Conservation (phyloP, 2,888 invertebrate species). For the Cetonia aurata region DNA sequence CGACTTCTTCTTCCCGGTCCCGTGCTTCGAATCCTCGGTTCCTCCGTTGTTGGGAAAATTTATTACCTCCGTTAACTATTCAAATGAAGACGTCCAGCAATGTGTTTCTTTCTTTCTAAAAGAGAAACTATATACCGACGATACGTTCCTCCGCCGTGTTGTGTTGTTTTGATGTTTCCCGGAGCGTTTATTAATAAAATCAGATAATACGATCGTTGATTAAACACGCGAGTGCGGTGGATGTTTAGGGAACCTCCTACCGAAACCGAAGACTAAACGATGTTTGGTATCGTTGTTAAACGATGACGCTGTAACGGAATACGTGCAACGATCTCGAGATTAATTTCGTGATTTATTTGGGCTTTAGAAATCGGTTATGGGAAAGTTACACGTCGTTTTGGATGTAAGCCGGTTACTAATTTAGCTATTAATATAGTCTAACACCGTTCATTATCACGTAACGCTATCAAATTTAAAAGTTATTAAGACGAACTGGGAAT, state of each 20-base stretch:
- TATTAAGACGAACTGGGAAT: too few species aligned
- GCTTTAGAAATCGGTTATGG: not conserved
- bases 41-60: not conserved
- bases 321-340: constrained; percentile 2
- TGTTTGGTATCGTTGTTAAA: not conserved
- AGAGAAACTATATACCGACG: constrained; percentile 28
- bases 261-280: not conserved
- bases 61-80: constrained; percentile 7
- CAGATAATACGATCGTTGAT: constrained; percentile 10
- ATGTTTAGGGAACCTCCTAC: constrained; percentile 5
- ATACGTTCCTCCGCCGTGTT: not conserved
- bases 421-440: too few species aligned
- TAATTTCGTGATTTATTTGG: constrained; percentile 18
- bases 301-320: constrained; percentile 11
- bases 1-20: constrained; percentile 22
- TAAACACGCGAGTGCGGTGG: constrained; percentile 5
- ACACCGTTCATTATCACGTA: too few species aligned
- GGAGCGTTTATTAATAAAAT: constrained; percentile 21
- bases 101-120: constrained; percentile 15
- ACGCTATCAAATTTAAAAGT: too few species aligned
- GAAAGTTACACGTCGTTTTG: too few species aligned
- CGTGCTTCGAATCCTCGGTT: constrained; percentile 3
- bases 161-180: constrained; percentile 19
- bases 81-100: constrained; percentile 36
- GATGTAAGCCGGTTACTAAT: too few species aligned